Evolutionary conservation across 2,113 vertebrate species (phyloP).

Genomic region (Canis aureus): DNA sequence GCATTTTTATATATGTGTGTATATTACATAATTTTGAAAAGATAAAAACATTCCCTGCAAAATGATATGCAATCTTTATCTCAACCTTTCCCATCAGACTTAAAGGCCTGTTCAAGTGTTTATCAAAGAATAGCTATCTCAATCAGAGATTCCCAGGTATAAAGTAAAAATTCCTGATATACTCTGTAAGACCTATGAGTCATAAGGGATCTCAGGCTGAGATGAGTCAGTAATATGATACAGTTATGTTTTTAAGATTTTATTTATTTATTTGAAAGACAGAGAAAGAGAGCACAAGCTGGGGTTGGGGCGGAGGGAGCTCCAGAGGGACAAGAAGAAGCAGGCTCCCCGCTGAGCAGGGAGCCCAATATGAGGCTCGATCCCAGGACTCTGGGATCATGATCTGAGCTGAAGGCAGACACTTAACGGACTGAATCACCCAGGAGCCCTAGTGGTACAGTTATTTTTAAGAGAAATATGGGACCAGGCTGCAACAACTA

Average conservation of each 20-base stretch:
- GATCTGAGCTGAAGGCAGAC: background rate
- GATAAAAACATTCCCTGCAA: background rate
- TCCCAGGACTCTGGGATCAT: background rate
- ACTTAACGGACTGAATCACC: background rate
- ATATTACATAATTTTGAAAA: background rate
- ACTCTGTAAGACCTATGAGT: background rate
- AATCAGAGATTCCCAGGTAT: background rate
- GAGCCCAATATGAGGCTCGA: background rate
- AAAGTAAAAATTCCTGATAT: background rate
- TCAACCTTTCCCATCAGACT: background rate
- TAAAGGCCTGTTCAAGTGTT: background rate
- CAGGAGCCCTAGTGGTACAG: background rate
- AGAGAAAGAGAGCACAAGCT: background rate
- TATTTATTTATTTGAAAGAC: background rate
- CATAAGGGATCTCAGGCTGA: background rate
- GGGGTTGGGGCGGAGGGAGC: background rate
- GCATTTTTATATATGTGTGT: background rate
- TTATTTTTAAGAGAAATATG: background rate
- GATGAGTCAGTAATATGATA: background rate
- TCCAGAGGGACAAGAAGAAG: background rate
- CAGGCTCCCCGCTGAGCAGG: background rate
- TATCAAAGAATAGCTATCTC: background rate
- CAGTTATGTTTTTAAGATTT: background rate
- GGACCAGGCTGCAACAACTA: fast-evolving
- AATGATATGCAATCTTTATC: background rate